Conservation (phyloP, 1,140 invertebrate species). For the Drosophila erecta region DNA sequence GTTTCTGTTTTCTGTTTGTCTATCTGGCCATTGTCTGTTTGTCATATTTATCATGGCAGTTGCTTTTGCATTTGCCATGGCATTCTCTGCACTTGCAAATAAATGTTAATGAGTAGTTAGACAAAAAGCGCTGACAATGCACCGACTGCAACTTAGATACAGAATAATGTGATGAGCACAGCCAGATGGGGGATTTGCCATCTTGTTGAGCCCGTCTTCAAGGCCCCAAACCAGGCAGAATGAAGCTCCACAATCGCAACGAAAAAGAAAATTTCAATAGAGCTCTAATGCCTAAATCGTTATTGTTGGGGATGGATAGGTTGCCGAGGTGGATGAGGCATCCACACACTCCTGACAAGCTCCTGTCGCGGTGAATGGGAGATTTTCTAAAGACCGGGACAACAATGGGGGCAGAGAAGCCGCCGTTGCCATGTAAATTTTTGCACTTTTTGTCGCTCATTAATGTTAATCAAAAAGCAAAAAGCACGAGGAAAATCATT, state of each 20-base stretch:
- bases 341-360: slow-evolving; percentile 50
- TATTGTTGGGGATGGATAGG: slow-evolving; percentile 51
- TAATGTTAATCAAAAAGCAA: slow-evolving; percentile 74
- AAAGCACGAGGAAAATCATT: slow-evolving; percentile 49
- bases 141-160: slow-evolving; percentile 52
- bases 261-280: slow-evolving; percentile 62
- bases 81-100: slow-evolving; percentile 77
- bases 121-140: slow-evolving; percentile 77
- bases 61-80: slow-evolving; percentile 65
- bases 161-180: slow-evolving; percentile 55
- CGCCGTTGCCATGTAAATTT: slow-evolving; percentile 73
- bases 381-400: slow-evolving; percentile 58
- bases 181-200: slow-evolving; percentile 42
- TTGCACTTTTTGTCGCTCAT: slow-evolving; percentile 81
- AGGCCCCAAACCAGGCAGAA: slow-evolving; percentile 36
- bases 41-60: slow-evolving; percentile 82
- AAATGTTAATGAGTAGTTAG: slow-evolving; percentile 82
- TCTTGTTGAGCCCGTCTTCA: slow-evolving; percentile 25
- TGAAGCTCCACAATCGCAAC: slow-evolving; percentile 66
- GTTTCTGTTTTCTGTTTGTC: slow-evolving; percentile 57
- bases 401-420: slow-evolving; percentile 49
- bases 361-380: slow-evolving; percentile 59
- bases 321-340: slow-evolving; percentile 28
- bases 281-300: slow-evolving; percentile 78
- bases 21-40: slow-evolving; percentile 61